Evolutionary conservation across 2,797 vertebrate genomes (phyloP).

Genomic region (Columba guinea): DNA sequence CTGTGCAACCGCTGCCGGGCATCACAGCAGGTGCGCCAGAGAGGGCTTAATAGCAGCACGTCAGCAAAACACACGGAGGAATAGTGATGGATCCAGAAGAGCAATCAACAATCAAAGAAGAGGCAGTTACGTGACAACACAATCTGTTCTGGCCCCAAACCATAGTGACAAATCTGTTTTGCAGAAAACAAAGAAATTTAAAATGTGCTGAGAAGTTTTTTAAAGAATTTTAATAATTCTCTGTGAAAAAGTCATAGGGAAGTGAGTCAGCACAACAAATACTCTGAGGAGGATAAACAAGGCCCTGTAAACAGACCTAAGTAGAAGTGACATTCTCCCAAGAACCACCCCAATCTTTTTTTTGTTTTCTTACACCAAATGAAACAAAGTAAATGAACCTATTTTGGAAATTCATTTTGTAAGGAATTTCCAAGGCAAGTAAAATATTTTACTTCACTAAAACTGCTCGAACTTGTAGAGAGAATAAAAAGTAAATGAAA

Average conservation of each 20-base stretch:
- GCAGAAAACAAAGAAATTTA: neutral
- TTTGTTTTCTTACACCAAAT: neutral
- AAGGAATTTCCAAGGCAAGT: neutral
- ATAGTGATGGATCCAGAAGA: neutral
- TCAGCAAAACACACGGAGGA: neutral
- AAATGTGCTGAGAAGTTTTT: neutral
- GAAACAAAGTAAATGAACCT: neutral
- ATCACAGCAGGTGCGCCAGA: rapidly evolving
- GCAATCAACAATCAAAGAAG: neutral
- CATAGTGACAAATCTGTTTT: neutral
- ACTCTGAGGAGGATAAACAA: neutral
- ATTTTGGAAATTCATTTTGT: neutral
- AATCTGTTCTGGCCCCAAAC: neutral
- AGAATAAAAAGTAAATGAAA: neutral
- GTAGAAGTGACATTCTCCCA: neutral
- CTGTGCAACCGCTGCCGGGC: neutral
- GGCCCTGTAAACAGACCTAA: neutral
- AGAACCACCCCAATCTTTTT: neutral
- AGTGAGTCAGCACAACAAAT: neutral
- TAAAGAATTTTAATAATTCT: neutral
- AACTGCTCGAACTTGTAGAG: neutral
- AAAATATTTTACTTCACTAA: neutral
- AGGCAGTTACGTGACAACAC: neutral
- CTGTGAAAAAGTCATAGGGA: neutral
- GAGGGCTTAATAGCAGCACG: neutral